Evolutionary conservation across 2,113 vertebrate genomes (phyloP), one percentile per base, ranked within the genome.

Genomic region (Tyto alba): DNA sequence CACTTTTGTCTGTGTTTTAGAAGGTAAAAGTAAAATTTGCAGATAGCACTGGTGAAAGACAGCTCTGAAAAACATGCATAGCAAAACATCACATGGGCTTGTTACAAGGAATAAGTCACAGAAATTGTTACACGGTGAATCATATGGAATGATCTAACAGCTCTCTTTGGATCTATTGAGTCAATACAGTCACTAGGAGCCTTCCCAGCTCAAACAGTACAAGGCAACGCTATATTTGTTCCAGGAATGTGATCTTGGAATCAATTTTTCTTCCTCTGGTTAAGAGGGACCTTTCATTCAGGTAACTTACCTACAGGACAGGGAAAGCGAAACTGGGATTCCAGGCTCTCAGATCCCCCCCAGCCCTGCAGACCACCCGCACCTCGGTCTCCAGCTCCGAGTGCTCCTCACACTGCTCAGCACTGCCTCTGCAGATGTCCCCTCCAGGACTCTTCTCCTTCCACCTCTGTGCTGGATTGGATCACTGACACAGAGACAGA

Each of bases 161-260:
- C 18, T 57, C n/a, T 48, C 75, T 68, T 73, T 32, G 29, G 36
- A 76, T 26, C 8, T 88, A 14, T 14, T 8, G 20, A 89, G 26
- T 60, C 32, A 64, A 57, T 34, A 41, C 10, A 75, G 34, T 19
- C 43, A 36, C 9, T 60, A 72, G 38, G 40, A 83, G 25, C 27
- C 45, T 30, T 73, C 34, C 30, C 45, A 60, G 27, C 34, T 60
- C 40, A 43, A 88, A 50, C 16, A 68, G 7, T 23, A 78, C 15
- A 72, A 59, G 82, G 62, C 53, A 88, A 77, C 11, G 23, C 3
- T 57, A 17, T 36, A 77, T 29, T 56, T 80, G 12, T 88, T 80
- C 40, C 53, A 93, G 18, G 12, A 88, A 91, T 3, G 15, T 25
- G 40, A 85, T 21, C 0, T 0, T 2, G 4, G 36, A 36, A 73